These are phyloP conservation scores for Percina caprodes DNA, from an alignment of 2,113 vertebrate species.

Conservation along the genomic window DNA sequence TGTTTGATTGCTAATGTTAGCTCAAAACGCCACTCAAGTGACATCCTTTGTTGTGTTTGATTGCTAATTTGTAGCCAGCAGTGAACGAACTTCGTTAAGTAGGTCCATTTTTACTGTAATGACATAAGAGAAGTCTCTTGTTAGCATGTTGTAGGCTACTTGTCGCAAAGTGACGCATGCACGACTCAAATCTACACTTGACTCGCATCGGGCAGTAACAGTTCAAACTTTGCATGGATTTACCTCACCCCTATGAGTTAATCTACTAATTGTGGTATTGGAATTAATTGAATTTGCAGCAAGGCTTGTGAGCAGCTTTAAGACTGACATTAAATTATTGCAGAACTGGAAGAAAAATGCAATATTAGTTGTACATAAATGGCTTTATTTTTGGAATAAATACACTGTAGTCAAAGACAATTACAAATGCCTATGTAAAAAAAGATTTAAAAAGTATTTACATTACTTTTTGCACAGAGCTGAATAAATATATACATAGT, in stretches of 20 bases:
- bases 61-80: no score
- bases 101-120: no score
- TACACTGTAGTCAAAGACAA: conserved; percentile 81
- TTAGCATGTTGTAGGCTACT: no score
- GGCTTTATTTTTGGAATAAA: conserved; percentile 87
- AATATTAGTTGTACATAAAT: conserved; percentile 62
- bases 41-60: no score
- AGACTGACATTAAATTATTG: background rate
- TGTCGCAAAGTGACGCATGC: no score
- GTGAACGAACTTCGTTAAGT: no score
- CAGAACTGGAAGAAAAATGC: background rate
- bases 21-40: no score
- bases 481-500: conserved; percentile 88
- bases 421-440: conserved; percentile 78
- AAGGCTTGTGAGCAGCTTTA: background rate
- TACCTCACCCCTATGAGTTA: background rate
- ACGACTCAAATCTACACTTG: no score
- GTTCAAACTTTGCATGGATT: background rate
- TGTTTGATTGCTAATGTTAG: no score
- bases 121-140: no score
- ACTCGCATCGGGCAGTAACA: no score
- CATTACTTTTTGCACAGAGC: conserved; percentile 82
- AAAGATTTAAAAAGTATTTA: conserved; percentile 76
- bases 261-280: background rate
- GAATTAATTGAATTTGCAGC: background rate